Percentiles rank a stretch among this genome's conserved stretches.
Conservation (phyloP, 1,140 invertebrate genomes). For the Globodera ellingtonae region DNA sequence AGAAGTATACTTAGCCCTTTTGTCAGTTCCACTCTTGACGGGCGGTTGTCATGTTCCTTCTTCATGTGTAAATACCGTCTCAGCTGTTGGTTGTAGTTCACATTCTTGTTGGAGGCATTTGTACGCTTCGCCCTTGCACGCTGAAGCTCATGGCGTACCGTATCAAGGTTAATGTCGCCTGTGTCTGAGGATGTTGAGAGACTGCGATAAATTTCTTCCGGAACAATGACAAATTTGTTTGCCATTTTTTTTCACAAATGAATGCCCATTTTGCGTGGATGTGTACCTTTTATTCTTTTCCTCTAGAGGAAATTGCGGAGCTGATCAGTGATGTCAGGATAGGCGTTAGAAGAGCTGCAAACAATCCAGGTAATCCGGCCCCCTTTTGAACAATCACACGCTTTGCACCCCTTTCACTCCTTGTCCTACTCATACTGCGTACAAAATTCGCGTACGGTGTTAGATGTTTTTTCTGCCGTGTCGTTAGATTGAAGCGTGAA, state of each 20-base stretch:
- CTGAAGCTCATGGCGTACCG: neutral
- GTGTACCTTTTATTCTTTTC: neutral
- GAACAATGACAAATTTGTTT: constrained; percentile 25
- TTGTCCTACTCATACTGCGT: neutral
- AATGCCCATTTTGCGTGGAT: neutral
- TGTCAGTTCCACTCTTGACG: constrained; percentile 12
- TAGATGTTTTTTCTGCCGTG: constrained; percentile 25
- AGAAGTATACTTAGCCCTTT: neutral
- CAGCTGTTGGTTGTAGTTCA: constrained; percentile 13
- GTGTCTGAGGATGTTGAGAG: neutral
- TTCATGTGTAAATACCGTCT: neutral
- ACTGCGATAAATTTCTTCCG: constrained; percentile 30
- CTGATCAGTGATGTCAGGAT: neutral
- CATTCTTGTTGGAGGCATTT: neutral
- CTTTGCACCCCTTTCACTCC: constrained; percentile 27
- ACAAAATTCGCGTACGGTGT: constrained; percentile 34
- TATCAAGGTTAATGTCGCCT: constrained; percentile 5
- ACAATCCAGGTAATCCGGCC: neutral
- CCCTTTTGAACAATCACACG: neutral
- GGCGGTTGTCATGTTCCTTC: constrained; percentile 14
- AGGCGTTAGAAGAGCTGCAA: neutral
- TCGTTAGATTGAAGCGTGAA: constrained; percentile 10
- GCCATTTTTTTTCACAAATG: constrained; percentile 5
- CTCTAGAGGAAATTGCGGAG: neutral
- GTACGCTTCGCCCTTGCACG: neutral